Base-by-base conservation (phyloP, 2,113 vertebrate genomes). In the Stomatorhinus ivindoensis region DNA sequence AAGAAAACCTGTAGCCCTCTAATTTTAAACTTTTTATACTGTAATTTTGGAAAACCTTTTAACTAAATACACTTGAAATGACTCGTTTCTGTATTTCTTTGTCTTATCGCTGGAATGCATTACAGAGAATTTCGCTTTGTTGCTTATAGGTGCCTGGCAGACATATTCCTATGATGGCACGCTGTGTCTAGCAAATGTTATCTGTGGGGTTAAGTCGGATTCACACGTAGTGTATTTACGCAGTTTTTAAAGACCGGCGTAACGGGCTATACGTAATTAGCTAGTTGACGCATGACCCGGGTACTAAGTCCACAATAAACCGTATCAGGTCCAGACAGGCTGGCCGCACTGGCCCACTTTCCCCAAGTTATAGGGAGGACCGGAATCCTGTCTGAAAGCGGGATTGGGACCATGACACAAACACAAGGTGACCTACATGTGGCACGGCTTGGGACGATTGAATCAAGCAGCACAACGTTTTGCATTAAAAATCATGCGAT, bases 351-450 rank as follows among this genome's bases (percentile, higher is more conserved):
- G 92, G 65, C 93, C 93, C 91, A 91, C 86, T 93, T 92, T 87
- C 88, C 47, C 35, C 69, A 89, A 89, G 44, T 82, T 87, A 31
- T 86, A 21, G 58, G 50, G 76, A 90, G 85, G 65, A 51, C 69
- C 50, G 46, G 50, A 90, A 86, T 53, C 58, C 83, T 87, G 48
- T 86, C 92, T 94, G 90, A 89, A 90, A 50, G 80, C 35, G 21
- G 92, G 93, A 94, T 94, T 95, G 93, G 94, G 95, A 94, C 93
- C 93, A 94, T 89, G 9, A 92, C 19, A 88, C 53, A 92, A 11
- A 94, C 93, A 94, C 93, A 35, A 86, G 88, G n/a, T 88, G 93
- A 94, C 93, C 93, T 93, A 94, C 92, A 93, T 93, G 51, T 17
- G 39, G 55, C n/a, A 47, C 89, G 42, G 1, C 31, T 51, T 21